Evolutionary conservation across 2,797 vertebrate species (phyloP).

Genomic region (Myotis pilosus): DNA sequence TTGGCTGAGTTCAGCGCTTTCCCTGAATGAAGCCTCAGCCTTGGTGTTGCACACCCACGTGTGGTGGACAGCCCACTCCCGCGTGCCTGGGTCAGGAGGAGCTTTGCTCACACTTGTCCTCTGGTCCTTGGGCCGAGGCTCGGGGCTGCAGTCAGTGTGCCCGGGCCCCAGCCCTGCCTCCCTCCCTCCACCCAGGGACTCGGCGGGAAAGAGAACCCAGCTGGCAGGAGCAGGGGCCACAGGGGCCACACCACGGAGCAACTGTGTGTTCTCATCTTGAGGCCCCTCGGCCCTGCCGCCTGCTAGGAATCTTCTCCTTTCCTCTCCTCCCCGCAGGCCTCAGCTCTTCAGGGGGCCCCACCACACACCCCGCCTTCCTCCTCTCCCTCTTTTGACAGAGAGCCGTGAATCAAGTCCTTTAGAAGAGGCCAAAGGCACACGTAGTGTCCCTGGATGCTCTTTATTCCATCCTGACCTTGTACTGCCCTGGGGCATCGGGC

Average conservation of each 20-base stretch:
- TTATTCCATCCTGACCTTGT: neutral
- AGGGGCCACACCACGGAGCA: neutral
- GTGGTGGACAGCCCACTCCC: accelerated
- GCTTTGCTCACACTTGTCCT: neutral
- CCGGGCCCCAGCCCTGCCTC: neutral
- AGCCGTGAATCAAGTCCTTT: neutral
- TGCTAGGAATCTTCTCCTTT: neutral
- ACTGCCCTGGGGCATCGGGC: neutral
- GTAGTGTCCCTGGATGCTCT: neutral
- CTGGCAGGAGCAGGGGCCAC: too few relatives aligned
- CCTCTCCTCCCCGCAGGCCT: neutral
- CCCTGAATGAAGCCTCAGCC: neutral
- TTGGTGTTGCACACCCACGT: too few relatives aligned
- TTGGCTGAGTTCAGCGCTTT: neutral
- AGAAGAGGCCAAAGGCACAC: neutral
- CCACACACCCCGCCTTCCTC: accelerated
- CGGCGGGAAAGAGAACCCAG: neutral
- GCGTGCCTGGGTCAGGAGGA: accelerated
- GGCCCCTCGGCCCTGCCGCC: neutral
- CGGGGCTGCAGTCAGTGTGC: neutral
- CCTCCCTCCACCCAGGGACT: neutral
- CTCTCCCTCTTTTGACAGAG: neutral
- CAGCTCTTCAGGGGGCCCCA: neutral
- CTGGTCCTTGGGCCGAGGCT: neutral
- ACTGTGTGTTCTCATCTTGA: accelerated